Evolutionary conservation across 2,113 vertebrate species (phyloP), one percentile per base, ranked within the genome.

Genomic region (Eudyptes chrysolophus): DNA sequence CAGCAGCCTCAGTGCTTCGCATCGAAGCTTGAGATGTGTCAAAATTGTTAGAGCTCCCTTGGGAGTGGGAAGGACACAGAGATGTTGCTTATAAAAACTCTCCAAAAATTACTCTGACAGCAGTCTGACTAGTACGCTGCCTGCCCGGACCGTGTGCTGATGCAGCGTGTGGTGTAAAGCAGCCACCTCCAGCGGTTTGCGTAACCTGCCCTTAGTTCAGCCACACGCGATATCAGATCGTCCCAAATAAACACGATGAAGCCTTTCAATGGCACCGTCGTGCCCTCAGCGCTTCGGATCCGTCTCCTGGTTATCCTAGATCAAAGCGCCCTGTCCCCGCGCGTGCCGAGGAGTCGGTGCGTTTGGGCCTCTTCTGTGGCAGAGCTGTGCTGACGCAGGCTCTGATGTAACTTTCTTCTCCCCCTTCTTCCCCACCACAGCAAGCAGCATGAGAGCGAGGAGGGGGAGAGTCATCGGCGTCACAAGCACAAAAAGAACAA

Each of bases 401-500:
- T 46, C 48, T 15, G 22, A 1, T 16, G 57, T 49, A 24, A 16
- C 64, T 16, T 48, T 25, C 18, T 2, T 48, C 81, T 76, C 42
- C 57, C 24, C 25, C 76, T 20, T 20, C 30, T 49, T 9, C 15
- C 74, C 60, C 2, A 0, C 58, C 29, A 0, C 96, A 98, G 98
- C 65, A 98, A 98, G 58, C 98, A 98, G 34, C 98, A 98, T 2
- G 98, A 98, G 68, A 97, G 94, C 14, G 98, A 98, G 86, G 98
- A 98, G 87, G 97, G 97, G 1, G 98, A 98, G 77, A 97, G 97
- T 21, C 98, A 98, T 34, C 97, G 98, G 78, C 98, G 98, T 6
- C 98, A 98, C 97, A 98, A 98, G 95, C 98, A 98, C 97, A 98
- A 98, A 96, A 98, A 98, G 95, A 98, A 97, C 97, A 98, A 98